Evolutionary conservation across 2,888 invertebrate species (phyloP).

Genomic region (Hemistola chrysoprasaria): DNA sequence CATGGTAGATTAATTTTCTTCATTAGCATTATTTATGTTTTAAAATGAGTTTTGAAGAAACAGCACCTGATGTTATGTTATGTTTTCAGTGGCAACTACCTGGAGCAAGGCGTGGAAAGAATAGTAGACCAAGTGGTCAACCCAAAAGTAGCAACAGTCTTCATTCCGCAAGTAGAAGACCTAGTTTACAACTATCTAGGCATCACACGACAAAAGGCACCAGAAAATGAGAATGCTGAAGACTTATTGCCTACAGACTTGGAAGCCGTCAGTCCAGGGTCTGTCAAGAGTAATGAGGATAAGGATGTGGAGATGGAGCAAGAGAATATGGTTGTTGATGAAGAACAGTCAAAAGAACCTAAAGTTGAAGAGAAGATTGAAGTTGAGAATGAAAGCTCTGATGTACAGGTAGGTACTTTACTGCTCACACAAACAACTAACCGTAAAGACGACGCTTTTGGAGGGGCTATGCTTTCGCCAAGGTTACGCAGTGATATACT

Average conservation of each 20-base stretch:
- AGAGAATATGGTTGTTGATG: conserved; percentile 48
- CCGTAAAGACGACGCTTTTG: too few relatives aligned
- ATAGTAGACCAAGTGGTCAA: conserved; percentile 98
- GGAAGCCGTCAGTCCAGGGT: conserved; percentile 91
- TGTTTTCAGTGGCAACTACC: conserved; percentile 88
- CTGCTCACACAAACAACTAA: too few relatives aligned
- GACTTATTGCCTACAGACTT: conserved; percentile 88
- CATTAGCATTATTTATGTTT: too few relatives aligned
- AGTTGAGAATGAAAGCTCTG: conserved; percentile 1
- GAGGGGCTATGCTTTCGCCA: too few relatives aligned
- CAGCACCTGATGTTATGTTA: too few relatives aligned
- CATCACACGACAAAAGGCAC: conserved; percentile 85
- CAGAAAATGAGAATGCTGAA: conserved; percentile 57
- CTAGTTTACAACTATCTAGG: conserved; percentile 94
- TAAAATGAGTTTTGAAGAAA: too few relatives aligned
- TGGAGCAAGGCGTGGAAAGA: conserved; percentile 95
- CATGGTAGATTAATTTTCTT: too few relatives aligned
- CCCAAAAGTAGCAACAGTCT: conserved; percentile 93
- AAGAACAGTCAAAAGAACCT: conserved; percentile 19
- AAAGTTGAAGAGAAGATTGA: conserved; percentile 25
- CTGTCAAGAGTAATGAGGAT: conserved; percentile 83
- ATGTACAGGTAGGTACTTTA: too few relatives aligned
- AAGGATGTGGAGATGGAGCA: conserved; percentile 55
- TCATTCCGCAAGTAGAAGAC: conserved; percentile 95
- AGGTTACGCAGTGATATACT: too few relatives aligned